phyloP scores from a whole-genome alignment of 2,113 vertebrate genomes.

The Falco punctatus region DNA sequence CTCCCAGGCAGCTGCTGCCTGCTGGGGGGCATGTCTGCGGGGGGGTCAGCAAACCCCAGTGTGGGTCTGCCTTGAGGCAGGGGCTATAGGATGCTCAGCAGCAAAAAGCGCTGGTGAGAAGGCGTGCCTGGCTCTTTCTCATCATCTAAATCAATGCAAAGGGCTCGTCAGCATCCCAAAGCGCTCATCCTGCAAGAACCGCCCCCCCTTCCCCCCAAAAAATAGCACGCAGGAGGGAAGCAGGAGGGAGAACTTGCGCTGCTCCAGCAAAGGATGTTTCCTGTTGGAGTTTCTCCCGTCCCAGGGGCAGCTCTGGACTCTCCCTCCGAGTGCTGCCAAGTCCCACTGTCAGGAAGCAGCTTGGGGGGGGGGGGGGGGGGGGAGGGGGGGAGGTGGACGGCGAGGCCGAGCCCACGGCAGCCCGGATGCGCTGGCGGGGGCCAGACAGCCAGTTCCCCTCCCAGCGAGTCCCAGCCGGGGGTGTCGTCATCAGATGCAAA shows the following conservation, averaged over 20 bases:
- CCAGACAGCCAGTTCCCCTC: background rate
- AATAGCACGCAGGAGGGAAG: background rate
- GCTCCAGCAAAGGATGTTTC: conserved; percentile 13
- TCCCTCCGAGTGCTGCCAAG: background rate
- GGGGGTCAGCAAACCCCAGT: rapidly evolving
- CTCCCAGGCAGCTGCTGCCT: background rate
- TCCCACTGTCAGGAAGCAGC: background rate
- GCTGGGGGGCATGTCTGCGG: rapidly evolving
- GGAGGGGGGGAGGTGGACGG: background rate
- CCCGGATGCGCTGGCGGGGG: background rate
- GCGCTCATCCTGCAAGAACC: background rate
- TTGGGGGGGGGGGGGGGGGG: background rate
- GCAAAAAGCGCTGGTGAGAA: rapidly evolving
- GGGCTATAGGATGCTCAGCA: background rate
- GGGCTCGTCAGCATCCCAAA: background rate
- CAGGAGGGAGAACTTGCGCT: background rate
- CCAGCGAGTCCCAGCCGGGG: background rate
- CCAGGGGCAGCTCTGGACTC: conserved; percentile 25
- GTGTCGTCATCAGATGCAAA: background rate
- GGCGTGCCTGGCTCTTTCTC: background rate
- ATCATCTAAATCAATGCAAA: background rate
- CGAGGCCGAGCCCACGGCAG: background rate
- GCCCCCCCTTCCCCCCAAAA: background rate
- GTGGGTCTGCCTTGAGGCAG: rapidly evolving
- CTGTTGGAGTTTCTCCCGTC: conserved; percentile 8